Percentiles rank a stretch among this genome's conserved stretches.
Conservation (phyloP, 2,113 vertebrate genomes). For the Tenebrosternarchus preto region DNA sequence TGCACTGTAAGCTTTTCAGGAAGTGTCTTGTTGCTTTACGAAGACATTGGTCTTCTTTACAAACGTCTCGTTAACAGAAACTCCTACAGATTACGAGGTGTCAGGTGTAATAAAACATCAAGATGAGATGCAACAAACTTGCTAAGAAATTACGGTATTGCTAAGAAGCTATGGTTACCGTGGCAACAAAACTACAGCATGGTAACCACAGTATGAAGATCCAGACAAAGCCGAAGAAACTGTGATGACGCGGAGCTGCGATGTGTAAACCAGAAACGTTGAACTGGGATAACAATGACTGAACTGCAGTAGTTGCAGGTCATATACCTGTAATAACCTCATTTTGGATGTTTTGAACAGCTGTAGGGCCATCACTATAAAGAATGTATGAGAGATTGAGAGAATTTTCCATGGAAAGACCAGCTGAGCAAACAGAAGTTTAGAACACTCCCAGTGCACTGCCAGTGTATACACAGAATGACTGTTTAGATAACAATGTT, state of each 20-base stretch:
- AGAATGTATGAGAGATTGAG: neutral
- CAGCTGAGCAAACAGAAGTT: constrained; percentile 50
- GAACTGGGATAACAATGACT: neutral
- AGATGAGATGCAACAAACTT: too few species aligned
- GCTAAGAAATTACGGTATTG: neutral
- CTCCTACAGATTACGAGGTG: neutral
- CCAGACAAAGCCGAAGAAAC: too few species aligned
- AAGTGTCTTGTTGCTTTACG: neutral
- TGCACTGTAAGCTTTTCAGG: neutral
- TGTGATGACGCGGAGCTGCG: too few species aligned
- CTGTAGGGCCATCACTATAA: neutral
- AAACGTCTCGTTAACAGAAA: neutral
- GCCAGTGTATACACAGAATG: constrained; percentile 55
- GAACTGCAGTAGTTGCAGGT: neutral
- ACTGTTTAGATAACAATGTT: constrained; percentile 49
- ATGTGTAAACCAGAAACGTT: neutral
- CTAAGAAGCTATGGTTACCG: too few species aligned
- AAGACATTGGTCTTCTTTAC: neutral
- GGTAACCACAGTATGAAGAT: too few species aligned
- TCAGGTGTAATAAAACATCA: too few species aligned
- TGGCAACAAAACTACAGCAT: too few species aligned
- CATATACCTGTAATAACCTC: neutral
- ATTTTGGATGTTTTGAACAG: constrained; percentile 1
- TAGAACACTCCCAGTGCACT: constrained; percentile 10
- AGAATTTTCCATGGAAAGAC: constrained; percentile 26